These are phyloP conservation scores for Camptogramma bilineatum DNA, from an alignment of 2,888 invertebrate species.

Conservation along the genomic window DNA sequence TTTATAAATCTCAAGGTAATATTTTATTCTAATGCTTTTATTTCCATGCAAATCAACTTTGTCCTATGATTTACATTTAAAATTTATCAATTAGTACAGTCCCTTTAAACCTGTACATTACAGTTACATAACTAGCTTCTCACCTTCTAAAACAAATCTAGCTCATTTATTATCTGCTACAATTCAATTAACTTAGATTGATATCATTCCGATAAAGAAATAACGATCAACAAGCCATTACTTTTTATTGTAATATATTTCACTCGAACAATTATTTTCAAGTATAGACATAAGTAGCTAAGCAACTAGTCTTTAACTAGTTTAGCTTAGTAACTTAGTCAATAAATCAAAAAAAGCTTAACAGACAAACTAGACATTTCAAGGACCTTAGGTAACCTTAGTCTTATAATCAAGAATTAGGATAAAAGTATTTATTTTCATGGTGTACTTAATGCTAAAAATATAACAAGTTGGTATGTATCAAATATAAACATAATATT, in stretches of 20 bases:
- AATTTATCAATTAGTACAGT: background rate
- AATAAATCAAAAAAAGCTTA: background rate
- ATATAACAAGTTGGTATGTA: background rate
- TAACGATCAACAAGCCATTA: conserved; percentile 41
- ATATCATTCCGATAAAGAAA: conserved; percentile 33
- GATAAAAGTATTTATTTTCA: too few relatives aligned
- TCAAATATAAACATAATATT: too few relatives aligned
- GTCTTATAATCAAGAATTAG: too few relatives aligned
- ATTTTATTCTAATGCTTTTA: background rate
- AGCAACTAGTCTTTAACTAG: conserved; percentile 4
- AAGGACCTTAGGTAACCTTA: background rate
- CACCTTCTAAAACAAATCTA: conserved; percentile 9
- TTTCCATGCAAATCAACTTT: background rate
- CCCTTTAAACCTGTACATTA: background rate
- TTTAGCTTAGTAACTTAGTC: too few relatives aligned
- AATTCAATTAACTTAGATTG: conserved; percentile 31
- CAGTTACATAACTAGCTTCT: background rate
- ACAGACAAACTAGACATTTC: background rate
- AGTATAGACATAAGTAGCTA: conserved; percentile 38
- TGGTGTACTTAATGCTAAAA: too few relatives aligned
- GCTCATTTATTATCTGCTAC: conserved; percentile 16
- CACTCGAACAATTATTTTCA: conserved; percentile 54
- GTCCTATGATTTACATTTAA: too few relatives aligned
- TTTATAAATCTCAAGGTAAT: background rate
- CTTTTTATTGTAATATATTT: conserved; percentile 44